Percentiles rank a stretch among this genome's conserved stretches.
Evolutionary conservation across 1,140 invertebrate species (phyloP).

Genomic region (Ceratina australensis): DNA sequence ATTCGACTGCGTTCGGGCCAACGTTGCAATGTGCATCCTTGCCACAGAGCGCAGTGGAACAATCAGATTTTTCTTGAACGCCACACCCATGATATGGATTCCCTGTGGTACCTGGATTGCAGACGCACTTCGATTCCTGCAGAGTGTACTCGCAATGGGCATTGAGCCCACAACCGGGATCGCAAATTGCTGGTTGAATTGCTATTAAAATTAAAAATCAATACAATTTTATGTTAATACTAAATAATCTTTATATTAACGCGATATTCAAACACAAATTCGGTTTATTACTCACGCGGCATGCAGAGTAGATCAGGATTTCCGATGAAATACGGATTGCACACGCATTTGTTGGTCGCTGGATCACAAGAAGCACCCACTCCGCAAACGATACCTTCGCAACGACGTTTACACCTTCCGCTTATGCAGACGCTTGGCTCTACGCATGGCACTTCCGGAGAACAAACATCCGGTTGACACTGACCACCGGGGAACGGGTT

Average conservation of each 20-base stretch:
- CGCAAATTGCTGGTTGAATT: conserved; percentile 87
- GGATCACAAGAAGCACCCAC: conserved; percentile 90
- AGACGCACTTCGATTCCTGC: conserved; percentile 88
- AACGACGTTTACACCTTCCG: conserved; percentile 91
- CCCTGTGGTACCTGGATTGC: conserved; percentile 89
- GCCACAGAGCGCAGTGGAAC: conserved; percentile 87
- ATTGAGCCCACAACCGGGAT: conserved; percentile 89
- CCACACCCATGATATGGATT: conserved; percentile 93
- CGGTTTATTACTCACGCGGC: conserved; percentile 86
- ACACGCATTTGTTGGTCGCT: conserved; percentile 90
- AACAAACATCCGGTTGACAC: conserved; percentile 90
- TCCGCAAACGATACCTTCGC: conserved; percentile 90
- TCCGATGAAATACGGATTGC: conserved; percentile 92
- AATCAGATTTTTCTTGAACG: conserved; percentile 85
- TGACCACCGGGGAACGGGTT: conserved; percentile 94
- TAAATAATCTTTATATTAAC: too few relatives aligned
- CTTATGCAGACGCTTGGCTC: conserved; percentile 90
- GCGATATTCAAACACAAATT: too few relatives aligned
- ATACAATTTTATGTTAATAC: too few relatives aligned
- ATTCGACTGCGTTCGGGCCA: conserved; percentile 87
- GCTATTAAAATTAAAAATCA: conserved; percentile 77
- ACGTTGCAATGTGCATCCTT: conserved; percentile 88
- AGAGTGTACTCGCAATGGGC: conserved; percentile 92
- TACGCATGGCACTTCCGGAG: conserved; percentile 86
- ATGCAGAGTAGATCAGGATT: conserved; percentile 94